These are phyloP conservation scores for Zosterops lateralis DNA, from an alignment of 2,113 vertebrate species.

Conservation along the genomic window DNA sequence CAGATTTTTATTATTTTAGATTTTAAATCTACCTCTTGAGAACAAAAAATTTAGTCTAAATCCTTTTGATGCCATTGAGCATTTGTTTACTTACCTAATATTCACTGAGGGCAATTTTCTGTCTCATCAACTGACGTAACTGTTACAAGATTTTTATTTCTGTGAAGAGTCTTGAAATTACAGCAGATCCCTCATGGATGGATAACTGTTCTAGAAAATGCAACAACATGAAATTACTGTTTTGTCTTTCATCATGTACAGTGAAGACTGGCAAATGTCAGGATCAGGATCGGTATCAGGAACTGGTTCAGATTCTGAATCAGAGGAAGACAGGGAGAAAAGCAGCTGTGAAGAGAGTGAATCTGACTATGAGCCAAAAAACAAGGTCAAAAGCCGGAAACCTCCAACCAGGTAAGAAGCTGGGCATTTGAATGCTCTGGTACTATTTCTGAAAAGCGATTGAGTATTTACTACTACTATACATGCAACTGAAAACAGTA, in stretches of 20 bases:
- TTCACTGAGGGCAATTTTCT: background rate
- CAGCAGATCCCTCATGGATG: background rate
- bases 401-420: slow-evolving; percentile 86
- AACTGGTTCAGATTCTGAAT: slow-evolving; percentile 82
- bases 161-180: background rate
- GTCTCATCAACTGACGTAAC: background rate
- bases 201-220: background rate
- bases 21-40: background rate
- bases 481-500: accelerated
- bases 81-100: background rate
- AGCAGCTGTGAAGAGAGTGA: slow-evolving; percentile 90
- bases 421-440: background rate
- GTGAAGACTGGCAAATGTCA: slow-evolving; percentile 88
- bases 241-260: slow-evolving; percentile 53
- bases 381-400: slow-evolving; percentile 92
- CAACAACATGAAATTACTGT: background rate
- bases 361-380: slow-evolving; percentile 96
- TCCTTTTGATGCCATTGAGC: background rate
- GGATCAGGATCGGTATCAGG: slow-evolving; percentile 83
- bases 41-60: background rate
- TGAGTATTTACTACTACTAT: background rate
- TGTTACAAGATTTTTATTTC: background rate
- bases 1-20: background rate
- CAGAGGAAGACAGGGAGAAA: slow-evolving; percentile 80
- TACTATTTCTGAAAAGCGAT: background rate